Base-by-base conservation (phyloP, 1,140 invertebrate species). In the Mya arenaria region DNA sequence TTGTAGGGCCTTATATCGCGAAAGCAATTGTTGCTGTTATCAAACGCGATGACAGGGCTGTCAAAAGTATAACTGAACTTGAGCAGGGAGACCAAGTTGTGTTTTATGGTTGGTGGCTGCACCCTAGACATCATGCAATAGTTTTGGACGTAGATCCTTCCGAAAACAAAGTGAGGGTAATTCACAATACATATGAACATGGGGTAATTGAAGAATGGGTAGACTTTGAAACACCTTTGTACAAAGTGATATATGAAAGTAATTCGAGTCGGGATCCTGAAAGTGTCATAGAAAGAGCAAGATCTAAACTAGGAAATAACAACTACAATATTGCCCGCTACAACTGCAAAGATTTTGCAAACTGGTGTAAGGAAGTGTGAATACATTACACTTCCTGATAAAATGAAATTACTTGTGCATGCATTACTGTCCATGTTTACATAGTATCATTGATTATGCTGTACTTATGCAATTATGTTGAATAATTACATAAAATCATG, bases 21-120 rank as follows among this genome's bases (percentile, higher is more conserved):
- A 62, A 52, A 23, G 48, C 25, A 17, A 52, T 52, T 23, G 8
- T 23, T n/a, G 25, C 19, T 10, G 19, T 52, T 28, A 62, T 62
- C 32, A 62, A 62, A 62, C 28, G 60, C 15, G 60, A 62, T 28
- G 60, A 62, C 32, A 62, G 28, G 30, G 60, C 60, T 17, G 60
- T 62, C 19, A 62, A 62, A 34, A 15, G 30, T 17, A 62, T 62
- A 62, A 19, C 15, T 34, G 25, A 62, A 34, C 1, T 62, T 28
- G n/a, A 19, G 19, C 3, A 15, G 30, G 60, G 60, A 3, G 60
- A 62, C 60, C 60, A 62, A 28, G 30, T 62, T 25, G 60, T 62
- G 15, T 62, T 62, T 28, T 62, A 28, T 15, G 4, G 19, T 2
- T 62, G 1, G 60, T 25, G 19, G 3, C 15, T 62, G 1, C 60